A percentile compares a stretch with the other conserved stretches of the same genome.
Conservation (phyloP, 2,888 invertebrate species). For the Himalopsyche kuldschensis region DNA sequence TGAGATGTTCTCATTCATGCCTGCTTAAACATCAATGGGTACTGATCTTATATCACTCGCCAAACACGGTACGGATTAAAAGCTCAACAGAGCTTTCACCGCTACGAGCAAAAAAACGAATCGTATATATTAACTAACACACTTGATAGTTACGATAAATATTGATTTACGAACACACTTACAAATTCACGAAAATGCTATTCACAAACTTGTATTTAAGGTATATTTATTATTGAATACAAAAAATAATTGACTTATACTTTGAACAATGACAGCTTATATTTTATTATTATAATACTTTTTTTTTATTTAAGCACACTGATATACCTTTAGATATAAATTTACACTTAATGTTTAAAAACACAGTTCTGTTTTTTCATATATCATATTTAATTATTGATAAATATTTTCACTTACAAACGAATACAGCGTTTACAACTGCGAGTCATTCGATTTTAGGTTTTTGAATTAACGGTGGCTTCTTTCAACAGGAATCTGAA, state of each 20-base stretch:
- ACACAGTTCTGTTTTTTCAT: neutral
- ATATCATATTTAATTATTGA: neutral
- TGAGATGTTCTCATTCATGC: neutral
- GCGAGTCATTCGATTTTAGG: no score
- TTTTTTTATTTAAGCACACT: neutral
- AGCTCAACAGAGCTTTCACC: neutral
- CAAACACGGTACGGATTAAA: neutral
- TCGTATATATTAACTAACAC: neutral
- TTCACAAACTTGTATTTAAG: neutral
- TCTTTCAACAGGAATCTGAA: no score
- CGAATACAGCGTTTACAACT: no score
- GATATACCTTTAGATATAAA: neutral
- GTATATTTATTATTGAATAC: neutral
- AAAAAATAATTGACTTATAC: neutral
- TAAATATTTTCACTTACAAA: no score
- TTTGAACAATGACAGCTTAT: neutral
- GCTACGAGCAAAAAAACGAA: neutral
- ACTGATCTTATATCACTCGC: neutral
- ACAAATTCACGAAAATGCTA: neutral
- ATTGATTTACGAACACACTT: neutral
- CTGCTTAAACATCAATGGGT: neutral
- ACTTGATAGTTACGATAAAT: neutral
- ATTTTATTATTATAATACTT: neutral
- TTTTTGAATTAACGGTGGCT: no score
- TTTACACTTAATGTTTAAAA: neutral